Percentiles rank a stretch among this genome's conserved stretches.
Evolutionary conservation across 2,888 invertebrate genomes (phyloP).

Genomic region (Agrotis puta): DNA sequence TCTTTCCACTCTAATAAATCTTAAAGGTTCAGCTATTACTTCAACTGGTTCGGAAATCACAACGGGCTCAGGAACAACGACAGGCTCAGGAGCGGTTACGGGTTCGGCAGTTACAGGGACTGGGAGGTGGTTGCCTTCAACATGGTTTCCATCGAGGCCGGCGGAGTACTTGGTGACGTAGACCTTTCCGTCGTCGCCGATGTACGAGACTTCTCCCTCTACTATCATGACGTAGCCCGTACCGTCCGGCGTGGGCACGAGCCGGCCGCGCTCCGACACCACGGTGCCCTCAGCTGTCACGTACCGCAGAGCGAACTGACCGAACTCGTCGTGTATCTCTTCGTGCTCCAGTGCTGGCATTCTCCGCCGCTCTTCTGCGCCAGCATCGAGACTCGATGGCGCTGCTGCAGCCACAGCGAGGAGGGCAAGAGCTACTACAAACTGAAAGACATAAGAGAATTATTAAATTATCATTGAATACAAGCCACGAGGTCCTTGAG

Average conservation of each 20-base stretch:
- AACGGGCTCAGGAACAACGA: not conserved
- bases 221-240: constrained; percentile 73
- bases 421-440: constrained; percentile 67
- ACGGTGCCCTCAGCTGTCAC: constrained; percentile 79
- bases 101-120: constrained; percentile 66
- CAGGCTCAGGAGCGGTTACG: not conserved
- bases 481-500: not conserved
- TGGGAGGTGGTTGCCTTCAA: constrained; percentile 75
- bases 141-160: constrained; percentile 75
- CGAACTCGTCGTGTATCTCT: constrained; percentile 74
- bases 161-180: constrained; percentile 79
- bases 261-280: constrained; percentile 70
- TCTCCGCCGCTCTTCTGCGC: constrained; percentile 61
- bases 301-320: constrained; percentile 78
- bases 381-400: constrained; percentile 58
- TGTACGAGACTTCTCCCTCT: constrained; percentile 77
- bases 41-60: not conserved
- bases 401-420: constrained; percentile 67
- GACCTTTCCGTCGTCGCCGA: constrained; percentile 78
- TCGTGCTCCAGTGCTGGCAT: constrained; percentile 74
- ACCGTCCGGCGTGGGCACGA: constrained; percentile 73
- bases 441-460: constrained; percentile 61
- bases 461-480: not conserved
- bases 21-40: constrained; percentile 9
- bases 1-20: not conserved